Evolutionary conservation across 1,140 invertebrate species (phyloP).

Genomic region (Calliopsis andreniformis): DNA sequence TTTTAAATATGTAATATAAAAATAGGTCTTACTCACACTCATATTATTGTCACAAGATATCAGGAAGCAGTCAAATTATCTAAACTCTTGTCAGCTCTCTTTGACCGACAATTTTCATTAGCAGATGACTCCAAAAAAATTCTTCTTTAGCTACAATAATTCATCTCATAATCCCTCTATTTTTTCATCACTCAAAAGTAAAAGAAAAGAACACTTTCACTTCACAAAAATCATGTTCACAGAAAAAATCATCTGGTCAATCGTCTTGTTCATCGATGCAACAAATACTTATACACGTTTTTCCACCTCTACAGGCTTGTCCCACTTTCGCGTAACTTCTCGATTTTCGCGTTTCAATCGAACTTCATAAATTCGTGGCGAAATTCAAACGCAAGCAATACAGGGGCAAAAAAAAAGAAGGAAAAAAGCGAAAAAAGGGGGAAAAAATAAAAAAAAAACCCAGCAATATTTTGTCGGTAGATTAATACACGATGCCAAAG

Average conservation of each 20-base stretch:
- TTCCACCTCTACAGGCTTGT: not conserved
- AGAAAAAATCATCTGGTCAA: too few species aligned
- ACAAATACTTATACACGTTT: not conserved
- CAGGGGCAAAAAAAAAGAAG: not conserved
- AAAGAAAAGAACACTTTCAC: not conserved
- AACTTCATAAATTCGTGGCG: constrained; percentile 5
- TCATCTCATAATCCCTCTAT: not conserved
- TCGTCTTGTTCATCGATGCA: not conserved
- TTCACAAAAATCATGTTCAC: not conserved
- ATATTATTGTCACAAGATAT: too few species aligned
- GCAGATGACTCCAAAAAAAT: too few species aligned
- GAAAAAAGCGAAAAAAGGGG: not conserved
- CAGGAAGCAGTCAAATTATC: too few species aligned
- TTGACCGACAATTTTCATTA: too few species aligned
- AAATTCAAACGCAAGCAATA: not conserved
- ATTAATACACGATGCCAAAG: constrained; percentile 42
- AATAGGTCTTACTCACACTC: too few species aligned
- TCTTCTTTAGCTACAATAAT: too few species aligned
- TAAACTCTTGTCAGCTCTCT: too few species aligned
- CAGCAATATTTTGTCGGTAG: constrained; percentile 31
- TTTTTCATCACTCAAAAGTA: not conserved
- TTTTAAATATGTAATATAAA: too few species aligned
- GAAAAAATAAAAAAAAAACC: not conserved
- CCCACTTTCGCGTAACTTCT: constrained; percentile 13
- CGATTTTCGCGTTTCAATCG: constrained; percentile 29